Conservation (phyloP, 2,888 invertebrate genomes). For the Neoascia interrupta region DNA sequence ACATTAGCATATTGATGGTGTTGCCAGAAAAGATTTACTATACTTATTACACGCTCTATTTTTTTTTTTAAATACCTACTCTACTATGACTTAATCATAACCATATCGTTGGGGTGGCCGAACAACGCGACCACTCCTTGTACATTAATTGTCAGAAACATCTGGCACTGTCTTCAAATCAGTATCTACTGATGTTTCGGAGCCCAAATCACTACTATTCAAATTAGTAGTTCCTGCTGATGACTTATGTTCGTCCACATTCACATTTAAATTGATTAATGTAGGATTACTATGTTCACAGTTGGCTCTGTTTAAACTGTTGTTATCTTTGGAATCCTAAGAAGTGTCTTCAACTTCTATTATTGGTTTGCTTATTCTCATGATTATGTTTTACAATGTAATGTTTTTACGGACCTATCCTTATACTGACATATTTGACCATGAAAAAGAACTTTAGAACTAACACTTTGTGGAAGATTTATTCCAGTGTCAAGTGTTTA, state of each 20-base stretch:
- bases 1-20: too few relatives aligned
- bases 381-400: too few relatives aligned
- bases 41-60: neutral
- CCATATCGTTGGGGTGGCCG: constrained; percentile 11
- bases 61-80: neutral
- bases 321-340: too few relatives aligned
- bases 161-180: neutral
- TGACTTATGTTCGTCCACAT: neutral
- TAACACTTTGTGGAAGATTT: too few relatives aligned
- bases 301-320: too few relatives aligned
- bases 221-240: neutral
- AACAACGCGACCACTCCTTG: constrained; percentile 15
- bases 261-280: neutral
- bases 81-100: constrained; percentile 1
- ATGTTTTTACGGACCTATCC: too few relatives aligned
- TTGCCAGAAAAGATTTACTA: neutral
- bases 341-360: too few relatives aligned
- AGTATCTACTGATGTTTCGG: neutral
- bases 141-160: neutral
- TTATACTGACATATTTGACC: too few relatives aligned
- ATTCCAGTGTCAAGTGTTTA: too few relatives aligned
- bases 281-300: too few relatives aligned
- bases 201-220: neutral
- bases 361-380: too few relatives aligned
- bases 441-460: too few relatives aligned